These are phyloP conservation scores for Rhimphoctona megacephalus DNA, from an alignment of 2,888 invertebrate genomes.

Conservation along the genomic window DNA sequence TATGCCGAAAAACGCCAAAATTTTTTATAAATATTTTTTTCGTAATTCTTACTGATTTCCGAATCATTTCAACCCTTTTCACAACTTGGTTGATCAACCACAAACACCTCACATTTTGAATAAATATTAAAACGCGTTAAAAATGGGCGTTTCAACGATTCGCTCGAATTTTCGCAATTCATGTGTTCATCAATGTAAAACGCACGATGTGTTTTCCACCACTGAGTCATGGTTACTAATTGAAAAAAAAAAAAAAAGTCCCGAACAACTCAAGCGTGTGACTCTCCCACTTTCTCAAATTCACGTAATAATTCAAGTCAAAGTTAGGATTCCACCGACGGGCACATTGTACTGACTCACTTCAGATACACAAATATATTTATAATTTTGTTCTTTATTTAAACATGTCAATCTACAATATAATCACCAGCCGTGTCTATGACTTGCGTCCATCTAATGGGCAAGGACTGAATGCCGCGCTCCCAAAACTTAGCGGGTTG, in stretches of 20 bases:
- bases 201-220: neutral
- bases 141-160: constrained; percentile 4
- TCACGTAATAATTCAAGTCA: neutral
- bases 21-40: neutral
- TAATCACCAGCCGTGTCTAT: no score
- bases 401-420: no score
- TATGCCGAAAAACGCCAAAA: neutral
- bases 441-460: no score
- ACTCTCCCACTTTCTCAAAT: neutral
- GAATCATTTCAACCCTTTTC: constrained; percentile 6
- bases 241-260: neutral
- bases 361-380: no score
- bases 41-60: neutral
- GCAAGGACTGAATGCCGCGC: no score
- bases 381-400: no score
- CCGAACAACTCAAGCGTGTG: neutral
- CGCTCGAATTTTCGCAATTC: neutral
- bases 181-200: neutral
- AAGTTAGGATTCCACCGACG: neutral
- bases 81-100: neutral
- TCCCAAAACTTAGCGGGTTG: no score
- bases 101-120: neutral
- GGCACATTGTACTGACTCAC: neutral
- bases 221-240: neutral
- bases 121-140: neutral